A percentile compares a stretch with the other conserved stretches of the same genome.
phyloP scores from a whole-genome alignment of 1,140 invertebrate species.

The Brachystomella parvula region DNA sequence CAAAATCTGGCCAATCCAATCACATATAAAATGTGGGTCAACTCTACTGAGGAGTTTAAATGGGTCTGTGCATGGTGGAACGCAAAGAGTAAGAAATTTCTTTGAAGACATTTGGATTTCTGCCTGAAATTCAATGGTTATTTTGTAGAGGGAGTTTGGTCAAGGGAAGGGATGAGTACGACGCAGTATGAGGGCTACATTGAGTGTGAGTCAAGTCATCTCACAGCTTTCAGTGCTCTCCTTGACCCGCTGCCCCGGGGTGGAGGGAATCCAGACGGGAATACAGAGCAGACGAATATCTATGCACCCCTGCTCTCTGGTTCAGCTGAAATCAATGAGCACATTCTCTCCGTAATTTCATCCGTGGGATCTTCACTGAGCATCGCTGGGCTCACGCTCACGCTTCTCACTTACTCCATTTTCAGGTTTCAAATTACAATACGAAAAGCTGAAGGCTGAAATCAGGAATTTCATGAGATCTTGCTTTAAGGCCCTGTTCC shows the following conservation, averaged over 20 bases:
- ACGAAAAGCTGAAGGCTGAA: neutral
- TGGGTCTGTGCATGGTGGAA: constrained; percentile 48
- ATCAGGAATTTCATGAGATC: constrained; percentile 1
- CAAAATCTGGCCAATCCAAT: constrained; percentile 44
- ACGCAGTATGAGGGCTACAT: constrained; percentile 41
- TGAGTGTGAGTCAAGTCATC: constrained; percentile 45
- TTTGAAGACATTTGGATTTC: neutral
- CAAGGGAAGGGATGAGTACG: constrained; percentile 43
- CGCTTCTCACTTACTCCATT: constrained; percentile 47
- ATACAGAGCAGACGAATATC: constrained; percentile 21
- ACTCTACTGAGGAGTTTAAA: constrained; percentile 33
- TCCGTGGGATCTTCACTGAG: constrained; percentile 48
- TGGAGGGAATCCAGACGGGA: constrained; percentile 3
- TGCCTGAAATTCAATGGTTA: constrained; percentile 9
- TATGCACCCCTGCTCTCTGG: neutral
- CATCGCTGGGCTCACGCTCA: constrained; percentile 44
- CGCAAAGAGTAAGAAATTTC: constrained; percentile 39
- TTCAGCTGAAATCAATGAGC: constrained; percentile 38
- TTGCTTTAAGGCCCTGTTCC: no score
- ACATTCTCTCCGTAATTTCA: constrained; percentile 46
- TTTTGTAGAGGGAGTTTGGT: constrained; percentile 44
- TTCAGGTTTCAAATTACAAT: constrained; percentile 44
- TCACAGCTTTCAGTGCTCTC: constrained; percentile 51
- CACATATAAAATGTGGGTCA: constrained; percentile 41
- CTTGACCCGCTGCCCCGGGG: constrained; percentile 42